These are phyloP conservation scores for Grus americana DNA, from an alignment of 2,113 vertebrate genomes.

Conservation along the genomic window DNA sequence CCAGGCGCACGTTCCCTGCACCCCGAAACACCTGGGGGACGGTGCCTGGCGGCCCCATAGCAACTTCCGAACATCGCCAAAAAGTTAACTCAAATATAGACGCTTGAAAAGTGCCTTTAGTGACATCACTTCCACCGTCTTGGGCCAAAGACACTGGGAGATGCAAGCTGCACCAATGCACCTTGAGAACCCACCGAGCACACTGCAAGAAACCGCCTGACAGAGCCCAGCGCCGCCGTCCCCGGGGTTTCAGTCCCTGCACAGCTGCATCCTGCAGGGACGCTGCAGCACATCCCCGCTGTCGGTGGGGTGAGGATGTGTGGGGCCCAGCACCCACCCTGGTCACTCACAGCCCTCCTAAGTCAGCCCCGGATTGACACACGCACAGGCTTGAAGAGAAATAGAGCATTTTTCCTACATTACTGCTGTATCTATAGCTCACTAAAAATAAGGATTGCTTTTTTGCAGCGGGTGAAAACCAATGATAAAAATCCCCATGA, in stretches of 20 bases:
- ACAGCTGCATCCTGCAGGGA: rapidly evolving
- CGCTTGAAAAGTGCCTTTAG: not conserved
- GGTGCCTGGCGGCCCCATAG: rapidly evolving
- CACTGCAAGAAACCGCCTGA: not conserved
- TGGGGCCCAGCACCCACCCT: rapidly evolving
- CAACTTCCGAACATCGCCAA: not conserved
- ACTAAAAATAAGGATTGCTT: not conserved
- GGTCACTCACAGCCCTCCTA: not conserved
- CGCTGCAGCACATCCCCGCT: rapidly evolving
- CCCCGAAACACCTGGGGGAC: rapidly evolving
- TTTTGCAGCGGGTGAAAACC: not conserved
- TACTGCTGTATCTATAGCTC: not conserved
- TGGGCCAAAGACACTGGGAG: not conserved
- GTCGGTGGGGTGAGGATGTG: rapidly evolving
- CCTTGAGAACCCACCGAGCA: not conserved
- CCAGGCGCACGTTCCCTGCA: rapidly evolving
- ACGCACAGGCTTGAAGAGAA: rapidly evolving
- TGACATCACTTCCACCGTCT: not conserved
- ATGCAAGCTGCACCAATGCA: rapidly evolving
- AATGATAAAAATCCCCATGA: not conserved
- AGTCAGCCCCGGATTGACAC: rapidly evolving
- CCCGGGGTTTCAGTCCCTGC: not conserved
- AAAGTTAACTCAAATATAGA: not conserved
- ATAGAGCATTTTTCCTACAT: not conserved
- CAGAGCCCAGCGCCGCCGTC: rapidly evolving